Percentiles rank a stretch among this genome's conserved stretches.
These are phyloP conservation scores for Apoda limacodes DNA, from an alignment of 2,888 invertebrate genomes.

Conservation along the genomic window DNA sequence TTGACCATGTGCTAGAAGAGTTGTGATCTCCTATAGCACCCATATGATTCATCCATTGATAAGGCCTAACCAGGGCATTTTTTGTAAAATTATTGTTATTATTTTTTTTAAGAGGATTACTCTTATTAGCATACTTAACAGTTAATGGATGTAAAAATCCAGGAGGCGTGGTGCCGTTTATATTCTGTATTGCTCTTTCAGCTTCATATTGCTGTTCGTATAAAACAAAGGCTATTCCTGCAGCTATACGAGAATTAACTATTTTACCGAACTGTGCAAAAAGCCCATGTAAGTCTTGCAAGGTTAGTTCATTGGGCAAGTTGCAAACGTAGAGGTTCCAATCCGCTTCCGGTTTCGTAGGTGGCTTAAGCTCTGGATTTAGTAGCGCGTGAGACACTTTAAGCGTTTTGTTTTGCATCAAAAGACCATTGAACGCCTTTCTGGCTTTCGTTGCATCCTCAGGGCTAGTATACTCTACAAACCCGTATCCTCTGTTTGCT, in stretches of 20 bases:
- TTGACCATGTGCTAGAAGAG: conserved; percentile 65
- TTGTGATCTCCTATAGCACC: conserved; percentile 60
- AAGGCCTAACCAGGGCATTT: conserved; percentile 56
- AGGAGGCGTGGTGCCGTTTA: conserved; percentile 60
- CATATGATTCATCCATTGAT: conserved; percentile 65
- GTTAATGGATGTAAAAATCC: conserved; percentile 66
- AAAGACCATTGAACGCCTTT: conserved; percentile 64
- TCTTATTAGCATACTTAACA: conserved; percentile 70
- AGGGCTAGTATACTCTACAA: conserved; percentile 64
- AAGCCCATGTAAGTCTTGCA: conserved; percentile 66
- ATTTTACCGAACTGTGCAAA: conserved; percentile 70
- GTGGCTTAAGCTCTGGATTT: conserved; percentile 63
- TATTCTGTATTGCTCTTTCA: conserved; percentile 61
- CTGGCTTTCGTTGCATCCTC: conserved; percentile 65
- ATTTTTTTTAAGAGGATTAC: conserved; percentile 65
- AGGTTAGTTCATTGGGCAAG: conserved; percentile 68
- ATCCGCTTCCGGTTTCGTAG: conserved; percentile 66
- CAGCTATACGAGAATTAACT: conserved; percentile 67
- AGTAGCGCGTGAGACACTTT: conserved; percentile 65
- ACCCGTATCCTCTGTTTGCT: conserved; percentile 68
- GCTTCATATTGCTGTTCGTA: conserved; percentile 65
- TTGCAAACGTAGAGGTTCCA: conserved; percentile 70
- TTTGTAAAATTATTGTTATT: conserved; percentile 62
- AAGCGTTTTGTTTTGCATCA: conserved; percentile 68
- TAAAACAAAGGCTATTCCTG: conserved; percentile 66